These are phyloP conservation scores for Manis javanica DNA, from an alignment of 2,797 vertebrate genomes.

Conservation along the genomic window DNA sequence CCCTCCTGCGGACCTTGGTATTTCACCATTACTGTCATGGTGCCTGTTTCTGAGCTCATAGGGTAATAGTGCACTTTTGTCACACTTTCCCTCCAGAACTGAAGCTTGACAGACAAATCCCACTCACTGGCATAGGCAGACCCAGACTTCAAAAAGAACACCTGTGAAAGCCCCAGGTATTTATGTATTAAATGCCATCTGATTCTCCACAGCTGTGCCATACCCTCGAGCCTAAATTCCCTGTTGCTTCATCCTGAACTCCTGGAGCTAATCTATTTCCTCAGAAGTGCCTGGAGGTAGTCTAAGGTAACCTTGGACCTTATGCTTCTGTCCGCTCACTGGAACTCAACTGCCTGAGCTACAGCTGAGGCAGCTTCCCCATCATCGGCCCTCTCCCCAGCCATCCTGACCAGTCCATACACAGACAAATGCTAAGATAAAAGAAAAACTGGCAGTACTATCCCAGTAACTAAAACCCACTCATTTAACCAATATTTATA, in stretches of 20 bases:
- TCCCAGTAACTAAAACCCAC: not conserved
- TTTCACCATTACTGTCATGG: not conserved
- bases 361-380: not conserved
- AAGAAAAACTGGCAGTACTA: not conserved
- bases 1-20: not conserved
- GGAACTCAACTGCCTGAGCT: not conserved
- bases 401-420: not conserved
- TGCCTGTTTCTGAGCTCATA: not conserved
- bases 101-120: not conserved
- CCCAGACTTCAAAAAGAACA: not conserved
- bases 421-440: not conserved
- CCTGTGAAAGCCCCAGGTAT: not conserved
- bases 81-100: not conserved
- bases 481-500: not conserved
- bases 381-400: not conserved
- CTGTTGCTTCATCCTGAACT: not conserved
- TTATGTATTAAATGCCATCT: not conserved
- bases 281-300: not conserved
- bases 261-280: slow-evolving; percentile 3
- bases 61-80: not conserved
- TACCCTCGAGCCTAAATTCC: not conserved
- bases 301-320: not conserved
- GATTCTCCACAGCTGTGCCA: not conserved
- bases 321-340: not conserved
- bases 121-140: not conserved